Conservation (phyloP, 2,113 vertebrate genomes). For the Jaculus jaculus region DNA sequence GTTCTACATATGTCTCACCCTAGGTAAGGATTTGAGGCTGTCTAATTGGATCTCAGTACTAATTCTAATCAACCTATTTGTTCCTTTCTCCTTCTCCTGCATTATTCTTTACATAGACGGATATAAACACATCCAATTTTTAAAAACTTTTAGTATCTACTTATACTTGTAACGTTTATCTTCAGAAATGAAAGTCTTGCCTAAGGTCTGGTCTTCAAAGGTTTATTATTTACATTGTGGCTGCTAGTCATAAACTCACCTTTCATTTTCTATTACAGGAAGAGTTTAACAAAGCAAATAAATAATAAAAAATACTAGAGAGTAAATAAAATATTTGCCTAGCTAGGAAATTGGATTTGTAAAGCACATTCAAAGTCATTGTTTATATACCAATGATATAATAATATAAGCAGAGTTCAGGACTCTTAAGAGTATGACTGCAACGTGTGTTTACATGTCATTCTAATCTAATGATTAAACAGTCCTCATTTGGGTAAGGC, state of each 20-base stretch:
- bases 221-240: not conserved
- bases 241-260: not conserved
- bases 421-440: not conserved
- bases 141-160: not conserved
- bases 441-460: not conserved
- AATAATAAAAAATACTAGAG: slow-evolving; percentile 3
- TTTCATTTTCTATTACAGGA: not conserved
- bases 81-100: not conserved
- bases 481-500: not conserved
- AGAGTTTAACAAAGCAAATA: not conserved
- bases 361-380: not conserved
- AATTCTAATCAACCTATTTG: not conserved
- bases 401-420: not conserved
- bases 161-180: not conserved
- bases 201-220: not conserved
- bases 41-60: not conserved
- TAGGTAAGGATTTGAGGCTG: not conserved
- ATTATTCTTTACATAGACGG: not conserved
- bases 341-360: not conserved
- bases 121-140: not conserved
- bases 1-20: not conserved
- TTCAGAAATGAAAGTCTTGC: not conserved
- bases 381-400: not conserved
- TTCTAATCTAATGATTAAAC: not conserved
- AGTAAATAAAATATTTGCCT: slow-evolving; percentile 6